Conservation (phyloP, 2,888 invertebrate genomes). For the Branchellion lobata region DNA sequence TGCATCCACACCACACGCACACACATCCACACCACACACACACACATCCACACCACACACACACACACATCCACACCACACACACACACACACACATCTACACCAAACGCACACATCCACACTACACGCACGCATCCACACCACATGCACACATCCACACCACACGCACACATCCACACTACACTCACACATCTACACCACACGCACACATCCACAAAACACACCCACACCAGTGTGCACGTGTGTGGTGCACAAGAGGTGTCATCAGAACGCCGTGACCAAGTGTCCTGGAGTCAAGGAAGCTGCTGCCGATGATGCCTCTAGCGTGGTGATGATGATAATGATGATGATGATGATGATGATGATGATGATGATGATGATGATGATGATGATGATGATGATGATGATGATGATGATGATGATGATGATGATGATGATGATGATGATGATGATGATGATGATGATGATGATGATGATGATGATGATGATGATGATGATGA, state of each 20-base stretch:
- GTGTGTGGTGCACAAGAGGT: constrained; percentile 95
- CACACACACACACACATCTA: constrained; percentile 67
- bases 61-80: not conserved
- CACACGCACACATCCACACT: not conserved
- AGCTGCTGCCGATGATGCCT: constrained; percentile 26
- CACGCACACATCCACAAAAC: not conserved
- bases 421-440: constrained; percentile 9
- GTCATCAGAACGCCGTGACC: constrained; percentile 93
- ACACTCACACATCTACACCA: constrained; percentile 68
- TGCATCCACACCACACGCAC: not conserved
- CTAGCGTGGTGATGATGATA: constrained; percentile 26
- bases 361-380: constrained; percentile 20
- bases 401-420: constrained; percentile 49
- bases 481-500: constrained; percentile 23
- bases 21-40: not conserved
- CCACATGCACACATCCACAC: constrained; percentile 66
- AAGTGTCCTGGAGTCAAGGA: constrained; percentile 91
- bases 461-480: constrained; percentile 51
- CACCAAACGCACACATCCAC: not conserved
- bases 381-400: constrained; percentile 27
- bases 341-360: constrained; percentile 30
- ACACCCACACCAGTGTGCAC: constrained; percentile 45
- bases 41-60: constrained; percentile 68
- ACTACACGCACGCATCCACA: too few relatives aligned
- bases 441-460: constrained; percentile 31